Evolutionary conservation across 1,140 invertebrate species (phyloP), one percentile per base, ranked within the genome.

Genomic region (Scaptomyza montana): DNA sequence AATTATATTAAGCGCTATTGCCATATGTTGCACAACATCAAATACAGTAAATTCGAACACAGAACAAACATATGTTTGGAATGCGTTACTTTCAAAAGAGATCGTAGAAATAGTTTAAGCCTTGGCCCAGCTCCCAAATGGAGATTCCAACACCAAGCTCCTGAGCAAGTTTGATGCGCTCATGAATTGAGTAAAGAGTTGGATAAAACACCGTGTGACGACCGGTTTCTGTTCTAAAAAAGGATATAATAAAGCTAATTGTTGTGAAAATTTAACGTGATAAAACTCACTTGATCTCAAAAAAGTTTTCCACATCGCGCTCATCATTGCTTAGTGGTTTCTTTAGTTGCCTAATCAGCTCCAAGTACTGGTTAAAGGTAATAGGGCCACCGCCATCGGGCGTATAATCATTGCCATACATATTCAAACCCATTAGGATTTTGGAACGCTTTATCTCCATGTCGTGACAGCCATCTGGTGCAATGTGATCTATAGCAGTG

Each of bases 41-140:
- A 39, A 43, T 16, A 54, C 13, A n/a, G 39, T 43, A 30, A 46
- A 59, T 16, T 46, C 25, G 41, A 46, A 28, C 41, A 47, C 4
- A 46, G 13, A 33, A 19, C 30, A 9, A 12, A 16, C 39, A 65
- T 47, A 66, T 57, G 12, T 12, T 39, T 60, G 54, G 65, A 51
- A 63, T 60, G 46, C 55, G 30, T 33, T 45, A 6, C 7, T n/a
- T 72, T 95, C 94, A 98, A 73, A 99, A 93, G 78, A 98, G 93
- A 94, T 98, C 97, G 92, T 98, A 98, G 92, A 99, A 99, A 92
- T 98, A 99, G 93, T 98, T 95, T 6, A 99, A 92, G 41, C 98
- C 98, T 93, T 99, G 98, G 4, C 98, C 98, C 13, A 99, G 92
- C 92, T 99, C 98, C 98, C 98, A 99, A 89, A 99, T 96, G 0